These are phyloP conservation scores for Stomatorhinus ivindoensis DNA, from an alignment of 2,113 vertebrate species.

Conservation along the genomic window DNA sequence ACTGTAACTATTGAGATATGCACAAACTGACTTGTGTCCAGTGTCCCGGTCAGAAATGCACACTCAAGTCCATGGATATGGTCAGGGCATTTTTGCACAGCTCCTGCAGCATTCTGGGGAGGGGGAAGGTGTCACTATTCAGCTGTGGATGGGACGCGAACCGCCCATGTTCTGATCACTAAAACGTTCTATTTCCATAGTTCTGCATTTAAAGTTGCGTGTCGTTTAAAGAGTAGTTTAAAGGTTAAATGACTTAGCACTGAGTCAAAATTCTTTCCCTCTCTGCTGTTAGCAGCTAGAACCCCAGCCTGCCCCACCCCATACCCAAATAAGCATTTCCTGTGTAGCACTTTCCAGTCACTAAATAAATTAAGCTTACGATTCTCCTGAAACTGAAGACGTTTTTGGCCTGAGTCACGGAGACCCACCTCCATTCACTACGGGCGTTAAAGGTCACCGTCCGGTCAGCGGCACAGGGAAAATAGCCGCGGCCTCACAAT, in stretches of 20 bases:
- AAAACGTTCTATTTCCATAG: not conserved
- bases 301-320: not conserved
- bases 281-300: not conserved
- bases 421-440: not conserved
- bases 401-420: no score
- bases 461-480: not conserved
- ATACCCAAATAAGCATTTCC: not conserved
- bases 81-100: not conserved
- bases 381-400: slow-evolving; percentile 1
- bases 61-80: not conserved
- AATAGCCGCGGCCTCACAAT: not conserved
- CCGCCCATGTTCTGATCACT: not conserved
- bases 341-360: not conserved
- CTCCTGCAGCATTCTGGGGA: not conserved
- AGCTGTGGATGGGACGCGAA: not conserved
- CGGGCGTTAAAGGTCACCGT: not conserved
- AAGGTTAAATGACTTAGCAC: not conserved
- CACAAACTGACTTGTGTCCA: not conserved
- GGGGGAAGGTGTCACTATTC: not conserved
- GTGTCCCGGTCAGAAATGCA: not conserved
- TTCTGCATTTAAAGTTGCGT: not conserved
- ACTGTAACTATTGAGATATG: not conserved
- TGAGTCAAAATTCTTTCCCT: not conserved
- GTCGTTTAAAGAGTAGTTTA: not conserved
- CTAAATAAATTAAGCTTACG: not conserved